These are phyloP conservation scores for Selene dorsalis DNA, from an alignment of 2,797 vertebrate species.

Conservation along the genomic window DNA sequence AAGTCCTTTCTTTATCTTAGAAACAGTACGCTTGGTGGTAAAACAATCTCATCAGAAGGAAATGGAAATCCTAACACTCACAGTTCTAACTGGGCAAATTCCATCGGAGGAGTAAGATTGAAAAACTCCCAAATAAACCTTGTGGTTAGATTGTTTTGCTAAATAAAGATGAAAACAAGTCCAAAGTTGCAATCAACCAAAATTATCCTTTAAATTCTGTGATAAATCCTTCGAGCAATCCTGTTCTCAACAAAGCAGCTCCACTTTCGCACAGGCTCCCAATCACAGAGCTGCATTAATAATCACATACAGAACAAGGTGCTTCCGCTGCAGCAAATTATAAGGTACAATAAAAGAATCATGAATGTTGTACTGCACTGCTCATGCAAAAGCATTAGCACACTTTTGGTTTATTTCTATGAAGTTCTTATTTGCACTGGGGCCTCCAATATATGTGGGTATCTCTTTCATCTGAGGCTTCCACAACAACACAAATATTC, in stretches of 20 bases:
- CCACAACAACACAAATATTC: slow-evolving; percentile 58
- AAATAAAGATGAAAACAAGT: neutral
- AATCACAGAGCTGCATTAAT: slow-evolving; percentile 12
- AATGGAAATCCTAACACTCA: neutral
- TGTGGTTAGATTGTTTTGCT: neutral
- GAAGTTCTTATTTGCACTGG: slow-evolving; percentile 44
- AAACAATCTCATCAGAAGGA: neutral
- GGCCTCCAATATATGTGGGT: slow-evolving; percentile 32
- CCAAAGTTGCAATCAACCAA: neutral
- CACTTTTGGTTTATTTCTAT: slow-evolving; percentile 45
- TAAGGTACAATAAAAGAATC: slow-evolving; percentile 32
- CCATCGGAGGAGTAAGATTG: neutral
- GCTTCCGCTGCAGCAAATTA: slow-evolving; percentile 26
- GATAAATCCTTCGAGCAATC: slow-evolving; percentile 3
- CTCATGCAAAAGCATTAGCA: slow-evolving; percentile 37
- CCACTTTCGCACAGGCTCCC: neutral
- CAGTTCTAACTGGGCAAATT: neutral
- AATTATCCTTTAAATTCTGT: slow-evolving; percentile 16
- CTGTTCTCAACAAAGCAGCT: neutral
- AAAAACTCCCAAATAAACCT: neutral
- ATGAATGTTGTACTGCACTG: slow-evolving; percentile 9
- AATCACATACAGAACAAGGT: slow-evolving; percentile 8
- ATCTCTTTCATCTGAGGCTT: slow-evolving; percentile 61
- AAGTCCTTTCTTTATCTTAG: neutral
- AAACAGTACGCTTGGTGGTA: neutral